These are phyloP conservation scores for Sphaeridia pumilis DNA, from an alignment of 2,888 invertebrate species.

Conservation along the genomic window DNA sequence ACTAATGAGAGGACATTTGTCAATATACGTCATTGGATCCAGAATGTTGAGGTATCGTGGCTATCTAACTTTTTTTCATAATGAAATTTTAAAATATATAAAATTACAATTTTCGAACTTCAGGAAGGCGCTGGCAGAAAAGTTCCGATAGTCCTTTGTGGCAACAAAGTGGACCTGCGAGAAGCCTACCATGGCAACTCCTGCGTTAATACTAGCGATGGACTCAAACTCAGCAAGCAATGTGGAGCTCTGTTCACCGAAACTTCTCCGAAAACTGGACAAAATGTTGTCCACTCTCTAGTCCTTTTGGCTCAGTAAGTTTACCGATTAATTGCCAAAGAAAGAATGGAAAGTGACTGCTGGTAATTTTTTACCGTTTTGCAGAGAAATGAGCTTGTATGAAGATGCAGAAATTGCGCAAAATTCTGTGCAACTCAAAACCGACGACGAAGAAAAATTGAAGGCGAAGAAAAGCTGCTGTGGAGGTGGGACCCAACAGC, in stretches of 20 bases:
- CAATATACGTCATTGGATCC: constrained; percentile 49
- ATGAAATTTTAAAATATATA: neutral
- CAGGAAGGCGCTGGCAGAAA: constrained; percentile 46
- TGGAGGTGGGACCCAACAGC: constrained; percentile 2
- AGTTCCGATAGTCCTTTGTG: constrained; percentile 49
- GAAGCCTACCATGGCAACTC: constrained; percentile 38
- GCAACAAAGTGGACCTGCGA: constrained; percentile 48
- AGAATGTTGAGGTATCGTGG: constrained; percentile 44
- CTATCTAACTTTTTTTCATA: neutral
- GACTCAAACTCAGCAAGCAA: constrained; percentile 42
- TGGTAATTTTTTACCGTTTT: constrained; percentile 8
- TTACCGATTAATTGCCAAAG: neutral
- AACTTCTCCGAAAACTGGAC: constrained; percentile 42
- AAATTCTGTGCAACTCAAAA: constrained; percentile 37
- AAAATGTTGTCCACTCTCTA: constrained; percentile 40
- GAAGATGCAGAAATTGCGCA: constrained; percentile 40
- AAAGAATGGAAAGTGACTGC: neutral
- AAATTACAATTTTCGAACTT: neutral
- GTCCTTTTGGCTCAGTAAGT: constrained; percentile 40
- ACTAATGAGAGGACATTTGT: constrained; percentile 49
- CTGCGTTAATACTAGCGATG: constrained; percentile 41
- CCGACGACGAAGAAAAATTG: constrained; percentile 18
- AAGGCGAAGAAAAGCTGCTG: constrained; percentile 25
- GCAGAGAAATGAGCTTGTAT: constrained; percentile 40
- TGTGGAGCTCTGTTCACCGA: constrained; percentile 40